phyloP scores from a whole-genome alignment of 1,140 invertebrate species.

The Fopius arisanus region DNA sequence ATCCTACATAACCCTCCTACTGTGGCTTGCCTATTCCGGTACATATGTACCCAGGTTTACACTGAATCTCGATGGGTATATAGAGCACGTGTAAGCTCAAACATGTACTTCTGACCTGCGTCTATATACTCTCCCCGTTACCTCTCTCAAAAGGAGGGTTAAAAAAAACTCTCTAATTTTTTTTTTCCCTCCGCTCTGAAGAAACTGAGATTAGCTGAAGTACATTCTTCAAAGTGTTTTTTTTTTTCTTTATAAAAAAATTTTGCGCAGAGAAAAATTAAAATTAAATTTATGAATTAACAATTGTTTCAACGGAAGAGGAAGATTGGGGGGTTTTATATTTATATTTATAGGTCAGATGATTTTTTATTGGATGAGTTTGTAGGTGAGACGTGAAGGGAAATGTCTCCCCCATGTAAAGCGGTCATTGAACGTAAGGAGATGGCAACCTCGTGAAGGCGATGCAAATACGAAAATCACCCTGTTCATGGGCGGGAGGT shows the following conservation, averaged over 20 bases:
- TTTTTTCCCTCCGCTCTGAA: neutral
- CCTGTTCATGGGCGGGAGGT: neutral
- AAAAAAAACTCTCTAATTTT: neutral
- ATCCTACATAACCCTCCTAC: neutral
- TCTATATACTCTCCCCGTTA: neutral
- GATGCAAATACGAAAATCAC: conserved; percentile 6
- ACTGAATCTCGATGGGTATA: neutral
- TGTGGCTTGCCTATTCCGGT: conserved; percentile 6
- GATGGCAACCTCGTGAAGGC: neutral
- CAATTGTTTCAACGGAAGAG: too few species aligned
- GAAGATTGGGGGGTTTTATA: too few species aligned
- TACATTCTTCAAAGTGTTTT: neutral
- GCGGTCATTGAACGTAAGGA: neutral
- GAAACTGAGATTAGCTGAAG: neutral
- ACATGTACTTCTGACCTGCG: conserved; percentile 6
- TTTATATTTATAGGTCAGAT: too few species aligned
- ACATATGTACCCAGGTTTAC: neutral
- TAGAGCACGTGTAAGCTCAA: conserved; percentile 8
- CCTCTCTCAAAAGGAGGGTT: neutral
- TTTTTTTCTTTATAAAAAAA: neutral
- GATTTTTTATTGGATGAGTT: too few species aligned
- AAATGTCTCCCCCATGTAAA: neutral
- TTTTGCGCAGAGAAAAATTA: too few species aligned
- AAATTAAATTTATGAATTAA: too few species aligned
- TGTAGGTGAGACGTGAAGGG: neutral